Evolutionary conservation across 2,113 vertebrate species (phyloP), one percentile per base, ranked within the genome.

Genomic region (Spheniscus mendiculus): DNA sequence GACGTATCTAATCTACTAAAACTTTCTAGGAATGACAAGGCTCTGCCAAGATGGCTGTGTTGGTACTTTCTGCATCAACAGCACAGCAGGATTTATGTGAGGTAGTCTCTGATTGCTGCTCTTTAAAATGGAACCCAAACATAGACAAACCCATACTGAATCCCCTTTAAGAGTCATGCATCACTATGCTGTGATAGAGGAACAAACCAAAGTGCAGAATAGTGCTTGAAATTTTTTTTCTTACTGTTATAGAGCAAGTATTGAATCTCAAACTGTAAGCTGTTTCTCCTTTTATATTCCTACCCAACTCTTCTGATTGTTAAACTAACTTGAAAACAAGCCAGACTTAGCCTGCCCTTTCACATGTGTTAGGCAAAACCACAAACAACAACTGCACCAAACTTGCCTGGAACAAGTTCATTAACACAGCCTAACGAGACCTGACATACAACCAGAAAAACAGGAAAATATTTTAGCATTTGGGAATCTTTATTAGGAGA

Each of bases 381-480:
- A 91, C 65, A 95, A 95, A 96, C 70, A 96, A 83, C 84, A 92
- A 18, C 84, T 95, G 83, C 0, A 30, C 95, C 92, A 97, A 95
- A 97, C 92, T 90, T 97, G 95, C 83, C 81, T 92, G 62, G 70
- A 89, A 95, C 81, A 91, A 94, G 49, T 89, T 96, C 78, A 93
- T 95, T 93, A 95, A 88, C 25, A 34, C 38, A 67, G 30, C 29
- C 20, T 76, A 93, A 94, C 5, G 70, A 94, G 73, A 82, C 70
- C 53, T 87, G 53, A 92, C 86, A 89, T 69, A 85, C 45, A 96
- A 97, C 94, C 71, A 93, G 96, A 97, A 96, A 94, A 96, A 95
- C 96, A 95, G 88, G 97, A 97, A 95, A 87, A 73, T 79, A 88
- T 56, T 83, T 87, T 80, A 93, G 26, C 53, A 72, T 66, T 83